phyloP scores from a whole-genome alignment of 2,113 vertebrate genomes.

The Scolopax mira region DNA sequence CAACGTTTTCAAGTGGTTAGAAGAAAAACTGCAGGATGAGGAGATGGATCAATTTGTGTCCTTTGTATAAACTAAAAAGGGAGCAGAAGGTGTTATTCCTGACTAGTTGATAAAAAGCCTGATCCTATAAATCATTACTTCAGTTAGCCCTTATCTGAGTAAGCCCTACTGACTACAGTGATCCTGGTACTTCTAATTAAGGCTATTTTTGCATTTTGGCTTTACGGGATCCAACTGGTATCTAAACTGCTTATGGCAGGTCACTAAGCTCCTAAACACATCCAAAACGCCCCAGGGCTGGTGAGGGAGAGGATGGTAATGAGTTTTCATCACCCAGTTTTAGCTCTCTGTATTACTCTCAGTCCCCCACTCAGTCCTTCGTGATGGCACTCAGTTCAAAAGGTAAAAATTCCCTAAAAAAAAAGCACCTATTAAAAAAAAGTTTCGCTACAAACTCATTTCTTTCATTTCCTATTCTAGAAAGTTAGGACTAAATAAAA shows the following conservation, averaged over 20 bases:
- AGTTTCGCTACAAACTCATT: conserved; percentile 12
- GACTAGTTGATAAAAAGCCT: background rate
- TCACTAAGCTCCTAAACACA: background rate
- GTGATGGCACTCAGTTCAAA: conserved; percentile 17
- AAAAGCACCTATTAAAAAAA: conserved; percentile 38
- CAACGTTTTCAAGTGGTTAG: background rate
- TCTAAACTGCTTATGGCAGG: conserved; percentile 19
- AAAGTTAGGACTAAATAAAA: background rate
- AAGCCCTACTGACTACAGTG: background rate
- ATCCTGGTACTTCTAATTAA: background rate
- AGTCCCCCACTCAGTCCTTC: background rate
- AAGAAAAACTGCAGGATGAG: conserved; percentile 7
- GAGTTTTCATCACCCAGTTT: background rate
- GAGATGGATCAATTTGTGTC: background rate
- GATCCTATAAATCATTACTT: background rate
- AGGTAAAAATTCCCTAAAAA: conserved; percentile 28
- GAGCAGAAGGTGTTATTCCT: background rate
- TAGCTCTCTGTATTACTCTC: background rate
- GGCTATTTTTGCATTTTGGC: background rate
- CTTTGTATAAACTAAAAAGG: background rate
- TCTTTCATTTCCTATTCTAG: conserved; percentile 38
- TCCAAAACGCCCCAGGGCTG: background rate
- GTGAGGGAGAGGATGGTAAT: background rate
- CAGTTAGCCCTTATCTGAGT: background rate
- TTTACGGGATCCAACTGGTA: background rate